Evolutionary conservation across 2,113 vertebrate genomes (phyloP).

Genomic region (Rhipidura dahli): DNA sequence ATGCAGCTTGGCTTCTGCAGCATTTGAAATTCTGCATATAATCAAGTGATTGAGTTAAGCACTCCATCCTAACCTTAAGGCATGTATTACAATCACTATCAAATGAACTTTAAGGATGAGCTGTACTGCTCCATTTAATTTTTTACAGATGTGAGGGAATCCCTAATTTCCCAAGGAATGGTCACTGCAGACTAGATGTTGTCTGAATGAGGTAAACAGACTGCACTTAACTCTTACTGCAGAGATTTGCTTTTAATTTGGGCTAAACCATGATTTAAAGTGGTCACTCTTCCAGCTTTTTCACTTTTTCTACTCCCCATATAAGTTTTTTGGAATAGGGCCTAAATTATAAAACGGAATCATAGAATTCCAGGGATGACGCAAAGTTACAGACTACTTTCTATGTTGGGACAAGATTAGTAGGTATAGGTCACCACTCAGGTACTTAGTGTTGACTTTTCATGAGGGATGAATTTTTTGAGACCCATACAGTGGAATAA

Average conservation of each 20-base stretch:
- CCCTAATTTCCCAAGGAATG: slow-evolving; percentile 66
- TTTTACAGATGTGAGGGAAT: slow-evolving; percentile 54
- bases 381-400: not conserved
- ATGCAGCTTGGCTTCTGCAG: not conserved
- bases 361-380: not conserved
- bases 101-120: slow-evolving; percentile 54
- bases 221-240: slow-evolving; percentile 7
- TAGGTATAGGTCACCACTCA: not conserved
- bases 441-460: not conserved
- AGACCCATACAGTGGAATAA: not conserved
- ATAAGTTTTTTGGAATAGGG: not conserved
- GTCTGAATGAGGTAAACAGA: slow-evolving; percentile 33
- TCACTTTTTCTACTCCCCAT: not conserved
- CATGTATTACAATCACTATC: slow-evolving; percentile 45
- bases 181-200: slow-evolving; percentile 23
- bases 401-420: not conserved
- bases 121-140: slow-evolving; percentile 2
- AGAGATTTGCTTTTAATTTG: not conserved
- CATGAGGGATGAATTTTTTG: not conserved
- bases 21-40: slow-evolving; percentile 13
- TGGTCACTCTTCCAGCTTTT: not conserved
- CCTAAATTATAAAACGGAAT: not conserved
- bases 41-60: slow-evolving; percentile 33
- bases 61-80: slow-evolving; percentile 33
- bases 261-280: not conserved